These are phyloP conservation scores for Astyanax mexicanus DNA, from an alignment of 2,797 vertebrate genomes.

Conservation along the genomic window DNA sequence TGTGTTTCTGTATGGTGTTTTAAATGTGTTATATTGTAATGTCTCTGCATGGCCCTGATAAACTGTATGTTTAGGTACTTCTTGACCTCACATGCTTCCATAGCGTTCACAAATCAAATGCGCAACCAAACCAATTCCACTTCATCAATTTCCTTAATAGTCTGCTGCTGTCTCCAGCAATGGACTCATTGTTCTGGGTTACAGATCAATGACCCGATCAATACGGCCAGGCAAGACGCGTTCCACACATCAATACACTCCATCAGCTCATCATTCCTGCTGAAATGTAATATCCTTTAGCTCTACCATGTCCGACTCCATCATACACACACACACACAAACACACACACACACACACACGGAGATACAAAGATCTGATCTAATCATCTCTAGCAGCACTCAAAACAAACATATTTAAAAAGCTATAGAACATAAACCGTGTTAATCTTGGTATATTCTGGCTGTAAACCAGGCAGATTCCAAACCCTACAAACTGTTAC, in stretches of 20 bases:
- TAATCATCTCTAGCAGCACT: background rate
- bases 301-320: background rate
- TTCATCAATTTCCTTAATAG: conserved; percentile 21
- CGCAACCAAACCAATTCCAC: background rate
- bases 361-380: background rate
- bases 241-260: conserved; percentile 34
- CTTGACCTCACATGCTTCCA: background rate
- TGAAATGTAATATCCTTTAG: conserved; percentile 41
- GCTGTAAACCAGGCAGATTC: too few relatives aligned
- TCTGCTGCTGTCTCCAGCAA: conserved; percentile 16
- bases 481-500: too few relatives aligned
- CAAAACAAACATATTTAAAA: background rate
- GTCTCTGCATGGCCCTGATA: too few relatives aligned
- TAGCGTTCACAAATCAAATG: conserved; percentile 15
- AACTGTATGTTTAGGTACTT: background rate
- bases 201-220: conserved; percentile 37
- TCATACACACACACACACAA: background rate
- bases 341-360: background rate
- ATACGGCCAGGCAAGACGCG: conserved; percentile 17
- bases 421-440: too few relatives aligned
- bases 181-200: conserved; percentile 17
- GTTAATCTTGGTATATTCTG: too few relatives aligned
- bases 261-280: conserved; percentile 40
- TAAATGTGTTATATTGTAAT: too few relatives aligned
- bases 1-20: too few relatives aligned